A percentile compares a stretch with the other conserved stretches of the same genome.
These are phyloP conservation scores for Pterois miles DNA, from an alignment of 2,797 vertebrate species.

Conservation along the genomic window DNA sequence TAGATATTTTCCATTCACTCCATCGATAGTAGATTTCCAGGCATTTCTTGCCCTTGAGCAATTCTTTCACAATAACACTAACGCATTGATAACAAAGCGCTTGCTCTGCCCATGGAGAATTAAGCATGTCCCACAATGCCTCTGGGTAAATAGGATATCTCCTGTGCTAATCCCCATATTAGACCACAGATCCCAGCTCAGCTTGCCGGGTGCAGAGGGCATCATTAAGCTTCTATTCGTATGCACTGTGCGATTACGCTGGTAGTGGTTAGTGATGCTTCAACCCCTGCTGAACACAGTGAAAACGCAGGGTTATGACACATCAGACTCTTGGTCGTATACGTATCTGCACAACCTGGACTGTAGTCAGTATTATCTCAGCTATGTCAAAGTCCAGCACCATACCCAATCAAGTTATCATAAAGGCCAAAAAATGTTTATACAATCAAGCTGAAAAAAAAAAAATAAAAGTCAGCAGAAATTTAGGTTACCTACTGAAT, in stretches of 20 bases:
- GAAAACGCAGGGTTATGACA: not conserved
- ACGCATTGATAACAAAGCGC: conserved; percentile 13
- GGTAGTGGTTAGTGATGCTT: conserved; percentile 3
- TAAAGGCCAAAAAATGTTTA: not conserved
- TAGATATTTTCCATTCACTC: not conserved
- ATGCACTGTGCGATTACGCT: conserved; percentile 6
- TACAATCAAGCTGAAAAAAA: not conserved
- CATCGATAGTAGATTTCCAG: not conserved
- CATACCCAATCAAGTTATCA: not conserved
- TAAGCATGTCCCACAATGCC: conserved; percentile 26
- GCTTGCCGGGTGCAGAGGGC: conserved; percentile 32
- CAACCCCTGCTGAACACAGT: not conserved
- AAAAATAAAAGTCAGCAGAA: not conserved
- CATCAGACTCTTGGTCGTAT: not conserved
- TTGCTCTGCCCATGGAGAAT: conserved; percentile 16
- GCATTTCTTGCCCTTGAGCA: conserved; percentile 13
- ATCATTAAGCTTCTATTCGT: conserved; percentile 49
- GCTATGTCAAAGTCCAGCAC: not conserved
- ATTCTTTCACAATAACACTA: conserved; percentile 4
- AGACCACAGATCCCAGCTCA: conserved; percentile 21
- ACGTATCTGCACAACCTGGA: not conserved
- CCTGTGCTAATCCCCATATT: conserved; percentile 52
- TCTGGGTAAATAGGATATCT: conserved; percentile 25
- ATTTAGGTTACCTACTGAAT: too few relatives aligned
- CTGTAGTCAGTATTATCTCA: not conserved